A percentile compares a stretch with the other conserved stretches of the same genome.
Evolutionary conservation across 2,797 vertebrate genomes (phyloP).

Genomic region (Crypturellus tataupa): DNA sequence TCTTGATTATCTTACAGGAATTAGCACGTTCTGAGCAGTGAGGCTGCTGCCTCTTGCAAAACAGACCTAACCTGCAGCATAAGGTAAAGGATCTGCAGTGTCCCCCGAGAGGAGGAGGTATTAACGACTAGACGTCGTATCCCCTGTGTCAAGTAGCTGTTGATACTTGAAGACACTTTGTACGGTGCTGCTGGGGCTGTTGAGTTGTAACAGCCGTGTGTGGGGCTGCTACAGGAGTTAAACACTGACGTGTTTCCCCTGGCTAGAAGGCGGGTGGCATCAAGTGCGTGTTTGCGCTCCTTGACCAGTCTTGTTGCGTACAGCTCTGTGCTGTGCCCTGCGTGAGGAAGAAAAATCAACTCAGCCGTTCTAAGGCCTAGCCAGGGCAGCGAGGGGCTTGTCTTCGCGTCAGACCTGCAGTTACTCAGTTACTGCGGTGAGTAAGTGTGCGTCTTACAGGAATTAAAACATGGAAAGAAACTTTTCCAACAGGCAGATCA

Average conservation of each 20-base stretch:
- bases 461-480: background rate
- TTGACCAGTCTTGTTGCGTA: background rate
- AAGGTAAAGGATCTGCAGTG: background rate
- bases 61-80: fast-evolving
- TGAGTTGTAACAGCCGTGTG: fast-evolving
- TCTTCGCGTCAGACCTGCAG: background rate
- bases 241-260: background rate
- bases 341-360: background rate
- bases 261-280: background rate
- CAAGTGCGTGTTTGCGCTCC: background rate
- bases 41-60: background rate
- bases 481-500: background rate
- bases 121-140: fast-evolving
- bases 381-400: background rate
- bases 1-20: background rate
- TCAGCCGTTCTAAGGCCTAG: background rate
- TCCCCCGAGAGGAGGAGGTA: background rate
- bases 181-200: fast-evolving
- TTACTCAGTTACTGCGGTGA: background rate
- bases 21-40: background rate
- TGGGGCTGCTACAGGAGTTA: background rate
- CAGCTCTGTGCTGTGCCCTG: background rate
- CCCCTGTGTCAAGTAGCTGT: background rate
- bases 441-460: background rate
- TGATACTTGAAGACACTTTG: background rate